Evolutionary conservation across 1,140 invertebrate species (phyloP).

Genomic region (Ylistrum balloti): DNA sequence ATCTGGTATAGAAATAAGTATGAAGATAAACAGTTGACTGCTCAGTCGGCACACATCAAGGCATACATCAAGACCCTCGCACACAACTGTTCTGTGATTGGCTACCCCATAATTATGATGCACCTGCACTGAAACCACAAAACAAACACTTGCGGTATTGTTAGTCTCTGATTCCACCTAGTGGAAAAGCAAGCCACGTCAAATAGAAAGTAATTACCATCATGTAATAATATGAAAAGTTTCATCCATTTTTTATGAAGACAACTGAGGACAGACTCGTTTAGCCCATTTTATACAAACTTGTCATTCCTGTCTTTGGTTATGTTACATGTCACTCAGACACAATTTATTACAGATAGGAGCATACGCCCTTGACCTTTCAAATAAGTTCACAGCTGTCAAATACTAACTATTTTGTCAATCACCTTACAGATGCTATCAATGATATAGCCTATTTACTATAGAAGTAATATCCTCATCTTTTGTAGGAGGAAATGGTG

Average conservation of each 20-base stretch:
- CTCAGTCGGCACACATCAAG: neutral
- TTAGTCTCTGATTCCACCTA: neutral
- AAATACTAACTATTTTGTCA: neutral
- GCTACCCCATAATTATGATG: neutral
- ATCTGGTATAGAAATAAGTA: neutral
- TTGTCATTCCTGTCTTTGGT: neutral
- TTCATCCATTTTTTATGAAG: conserved; percentile 29
- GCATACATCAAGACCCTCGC: neutral
- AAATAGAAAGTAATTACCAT: conserved; percentile 39
- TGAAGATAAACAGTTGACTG: neutral
- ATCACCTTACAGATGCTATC: neutral
- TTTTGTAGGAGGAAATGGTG: neutral
- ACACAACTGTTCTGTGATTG: neutral
- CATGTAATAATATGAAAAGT: conserved; percentile 4
- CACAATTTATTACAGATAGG: neutral
- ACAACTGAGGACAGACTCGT: neutral
- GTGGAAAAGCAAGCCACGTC: neutral
- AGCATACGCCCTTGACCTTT: neutral
- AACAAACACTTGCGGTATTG: neutral
- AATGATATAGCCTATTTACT: neutral
- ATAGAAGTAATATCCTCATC: neutral
- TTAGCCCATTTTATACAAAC: neutral
- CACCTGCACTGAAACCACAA: conserved; percentile 10
- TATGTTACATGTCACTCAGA: conserved; percentile 10
- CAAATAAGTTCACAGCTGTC: neutral